Evolutionary conservation across 2,888 invertebrate genomes (phyloP).

Genomic region (Plagodis pulveraria): DNA sequence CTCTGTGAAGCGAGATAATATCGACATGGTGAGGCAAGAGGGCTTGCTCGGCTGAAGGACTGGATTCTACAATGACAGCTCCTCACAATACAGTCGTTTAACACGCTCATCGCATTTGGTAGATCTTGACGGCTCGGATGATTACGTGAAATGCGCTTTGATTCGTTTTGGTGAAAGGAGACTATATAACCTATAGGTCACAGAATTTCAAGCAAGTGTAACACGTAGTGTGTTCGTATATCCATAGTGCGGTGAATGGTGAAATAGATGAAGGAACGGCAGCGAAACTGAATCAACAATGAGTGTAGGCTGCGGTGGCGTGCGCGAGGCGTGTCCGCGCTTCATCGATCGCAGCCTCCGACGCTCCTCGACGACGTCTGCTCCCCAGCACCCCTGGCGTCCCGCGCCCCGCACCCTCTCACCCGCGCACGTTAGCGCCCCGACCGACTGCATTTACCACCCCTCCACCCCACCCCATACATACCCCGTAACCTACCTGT

Average conservation of each 20-base stretch:
- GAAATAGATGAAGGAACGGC: slow-evolving; percentile 47
- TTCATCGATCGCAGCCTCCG: slow-evolving; percentile 84
- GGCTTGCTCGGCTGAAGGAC: slow-evolving; percentile 60
- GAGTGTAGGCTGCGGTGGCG: slow-evolving; percentile 63
- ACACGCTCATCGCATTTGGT: slow-evolving; percentile 79
- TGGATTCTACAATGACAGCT: slow-evolving; percentile 70
- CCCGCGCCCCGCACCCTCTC: slow-evolving; percentile 44
- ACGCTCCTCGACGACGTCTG: slow-evolving; percentile 82
- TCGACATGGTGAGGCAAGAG: slow-evolving; percentile 49
- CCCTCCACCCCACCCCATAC: slow-evolving; percentile 63
- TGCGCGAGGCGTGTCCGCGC: slow-evolving; percentile 84
- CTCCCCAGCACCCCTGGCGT: slow-evolving; percentile 50
- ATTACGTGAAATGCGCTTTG: slow-evolving; percentile 50
- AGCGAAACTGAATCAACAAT: slow-evolving; percentile 66
- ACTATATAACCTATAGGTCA: slow-evolving; percentile 28
- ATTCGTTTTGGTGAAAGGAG: slow-evolving; percentile 48
- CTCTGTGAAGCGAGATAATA: slow-evolving; percentile 65
- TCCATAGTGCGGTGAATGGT: slow-evolving; percentile 15
- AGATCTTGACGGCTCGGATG: slow-evolving; percentile 73
- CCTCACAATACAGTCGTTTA: slow-evolving; percentile 80
- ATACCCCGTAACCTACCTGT: slow-evolving; percentile 59
- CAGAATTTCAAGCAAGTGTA: slow-evolving; percentile 5
- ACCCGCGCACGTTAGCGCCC: slow-evolving; percentile 80
- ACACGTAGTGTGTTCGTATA: slow-evolving; percentile 19
- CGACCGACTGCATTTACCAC: slow-evolving; percentile 84